These are phyloP conservation scores for Plumapathes pennacea DNA, from an alignment of 92 coral and sea anemone species.

Conservation along the genomic window DNA sequence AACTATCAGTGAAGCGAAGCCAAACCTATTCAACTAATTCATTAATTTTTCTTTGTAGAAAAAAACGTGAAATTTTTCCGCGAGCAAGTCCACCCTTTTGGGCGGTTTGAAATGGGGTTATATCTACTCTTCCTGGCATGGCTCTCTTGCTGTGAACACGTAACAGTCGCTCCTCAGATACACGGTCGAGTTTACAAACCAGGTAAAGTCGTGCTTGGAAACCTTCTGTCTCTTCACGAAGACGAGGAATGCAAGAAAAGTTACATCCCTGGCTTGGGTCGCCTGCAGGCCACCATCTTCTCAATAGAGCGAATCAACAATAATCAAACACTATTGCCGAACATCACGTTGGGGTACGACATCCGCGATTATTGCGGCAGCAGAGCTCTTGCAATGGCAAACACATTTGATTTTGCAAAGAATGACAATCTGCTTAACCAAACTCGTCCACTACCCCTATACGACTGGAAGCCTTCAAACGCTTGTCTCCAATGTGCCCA, in stretches of 20 bases:
- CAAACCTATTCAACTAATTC: too few relatives aligned
- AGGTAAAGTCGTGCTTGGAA: conserved; percentile 65
- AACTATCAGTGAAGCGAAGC: too few relatives aligned
- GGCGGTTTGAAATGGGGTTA: too few relatives aligned
- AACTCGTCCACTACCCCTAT: neutral
- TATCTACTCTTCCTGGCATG: too few relatives aligned
- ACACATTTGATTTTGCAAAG: conserved; percentile 56
- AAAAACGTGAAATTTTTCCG: too few relatives aligned
- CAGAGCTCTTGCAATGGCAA: conserved; percentile 63
- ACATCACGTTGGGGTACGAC: conserved; percentile 72
- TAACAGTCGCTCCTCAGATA: too few relatives aligned
- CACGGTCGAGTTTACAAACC: conserved; percentile 53
- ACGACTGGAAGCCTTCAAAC: conserved; percentile 2
- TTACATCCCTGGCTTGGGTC: conserved; percentile 54
- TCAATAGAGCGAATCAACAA: conserved; percentile 70
- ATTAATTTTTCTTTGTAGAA: too few relatives aligned
- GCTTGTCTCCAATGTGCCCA: conserved; percentile 21
- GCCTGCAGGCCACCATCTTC: conserved; percentile 59
- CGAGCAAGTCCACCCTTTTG: too few relatives aligned
- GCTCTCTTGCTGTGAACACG: too few relatives aligned
- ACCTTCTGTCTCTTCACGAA: conserved; percentile 57
- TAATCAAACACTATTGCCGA: conserved; percentile 47
- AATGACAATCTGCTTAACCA: conserved; percentile 36
- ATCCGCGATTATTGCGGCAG: conserved; percentile 74
- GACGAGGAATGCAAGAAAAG: conserved; percentile 37